Base-by-base conservation (phyloP, 2,797 vertebrate genomes). In the Spinibarbus caldwelli region DNA sequence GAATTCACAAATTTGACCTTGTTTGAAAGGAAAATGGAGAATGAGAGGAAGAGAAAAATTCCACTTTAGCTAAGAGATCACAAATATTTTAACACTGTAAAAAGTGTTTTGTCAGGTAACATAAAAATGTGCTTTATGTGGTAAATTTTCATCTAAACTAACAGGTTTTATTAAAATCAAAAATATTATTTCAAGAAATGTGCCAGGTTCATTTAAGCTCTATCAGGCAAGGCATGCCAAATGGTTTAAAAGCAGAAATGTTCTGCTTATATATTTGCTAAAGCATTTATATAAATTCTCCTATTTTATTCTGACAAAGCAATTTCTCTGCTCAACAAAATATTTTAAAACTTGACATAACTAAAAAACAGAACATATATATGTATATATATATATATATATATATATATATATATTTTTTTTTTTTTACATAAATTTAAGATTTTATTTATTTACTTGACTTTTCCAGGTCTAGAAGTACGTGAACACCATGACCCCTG, bases 171-270 rank as follows among this genome's bases (percentile, higher is more conserved):
- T 71, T 72, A 0, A 45, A 59, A 72, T 31, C 1, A 10, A n/a
- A n/a, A 45, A 77, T 26, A 77, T 17, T 45, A 64, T 83, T 64
- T 83, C 14, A 64, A 75, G 14, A 29, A 83, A 75, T 64, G 54
- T 75, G 26, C 21, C 54, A 47, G 29, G 70, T 17, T 47, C 1
- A 62, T 49, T 68, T 67, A 23, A 67, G 17, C 15, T 75, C 4
- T 52, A 43, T 17, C 62, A 14, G 31, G 21, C 8, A 6, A 82
- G 8, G 52, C 38, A 82, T 82, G 31, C 19, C 38, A 64, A 15
- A 59, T 5, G 17, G 17, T 72, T 72, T 8, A 52, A 23, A 23
- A 76, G 29, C 6, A 26, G 41, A 75, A 17, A 66, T 26, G 31
- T 64, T 45, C 9, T 49, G 41, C 81, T 75, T 21, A 36, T 59